Evolutionary conservation across 1,140 invertebrate genomes (phyloP).

Genomic region (Steinernema khuongi): DNA sequence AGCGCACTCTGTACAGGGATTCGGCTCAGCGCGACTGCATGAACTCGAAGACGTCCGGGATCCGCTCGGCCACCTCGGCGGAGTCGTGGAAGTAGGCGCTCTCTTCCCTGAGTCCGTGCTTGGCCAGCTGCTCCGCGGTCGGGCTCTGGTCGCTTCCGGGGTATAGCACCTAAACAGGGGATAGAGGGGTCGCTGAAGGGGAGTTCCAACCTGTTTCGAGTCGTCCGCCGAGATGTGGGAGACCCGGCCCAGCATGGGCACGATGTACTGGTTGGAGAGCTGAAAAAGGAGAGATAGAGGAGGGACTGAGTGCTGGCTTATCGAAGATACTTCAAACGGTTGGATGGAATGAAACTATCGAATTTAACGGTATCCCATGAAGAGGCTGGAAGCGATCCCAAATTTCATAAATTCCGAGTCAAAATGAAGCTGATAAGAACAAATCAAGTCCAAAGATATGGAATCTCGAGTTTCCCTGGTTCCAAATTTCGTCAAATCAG

Average conservation of each 20-base stretch:
- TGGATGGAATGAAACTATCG: slow-evolving; percentile 22
- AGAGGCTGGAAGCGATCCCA: too few relatives aligned
- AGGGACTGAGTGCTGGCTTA: too few relatives aligned
- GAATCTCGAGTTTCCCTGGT: too few relatives aligned
- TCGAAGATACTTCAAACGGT: background rate
- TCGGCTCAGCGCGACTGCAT: slow-evolving; percentile 19
- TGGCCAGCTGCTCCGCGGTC: slow-evolving; percentile 26
- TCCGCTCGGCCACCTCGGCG: slow-evolving; percentile 26
- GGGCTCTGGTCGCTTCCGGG: slow-evolving; percentile 24
- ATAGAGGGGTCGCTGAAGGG: slow-evolving; percentile 20
- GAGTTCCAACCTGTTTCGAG: slow-evolving; percentile 35
- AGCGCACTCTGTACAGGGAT: background rate
- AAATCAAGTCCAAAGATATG: too few relatives aligned
- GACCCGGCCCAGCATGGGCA: slow-evolving; percentile 53
- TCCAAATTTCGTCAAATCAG: too few relatives aligned
- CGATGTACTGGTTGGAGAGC: slow-evolving; percentile 47
- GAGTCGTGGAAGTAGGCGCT: slow-evolving; percentile 24
- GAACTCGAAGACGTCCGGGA: slow-evolving; percentile 29
- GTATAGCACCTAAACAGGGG: slow-evolving; percentile 30
- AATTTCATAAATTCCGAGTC: too few relatives aligned
- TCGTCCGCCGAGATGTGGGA: slow-evolving; percentile 52
- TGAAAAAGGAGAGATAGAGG: slow-evolving; percentile 40
- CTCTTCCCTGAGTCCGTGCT: slow-evolving; percentile 26
- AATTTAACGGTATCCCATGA: too few relatives aligned
- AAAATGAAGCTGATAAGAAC: too few relatives aligned